phyloP scores from a whole-genome alignment of 2,888 invertebrate species.

The Volucella bombylans region DNA sequence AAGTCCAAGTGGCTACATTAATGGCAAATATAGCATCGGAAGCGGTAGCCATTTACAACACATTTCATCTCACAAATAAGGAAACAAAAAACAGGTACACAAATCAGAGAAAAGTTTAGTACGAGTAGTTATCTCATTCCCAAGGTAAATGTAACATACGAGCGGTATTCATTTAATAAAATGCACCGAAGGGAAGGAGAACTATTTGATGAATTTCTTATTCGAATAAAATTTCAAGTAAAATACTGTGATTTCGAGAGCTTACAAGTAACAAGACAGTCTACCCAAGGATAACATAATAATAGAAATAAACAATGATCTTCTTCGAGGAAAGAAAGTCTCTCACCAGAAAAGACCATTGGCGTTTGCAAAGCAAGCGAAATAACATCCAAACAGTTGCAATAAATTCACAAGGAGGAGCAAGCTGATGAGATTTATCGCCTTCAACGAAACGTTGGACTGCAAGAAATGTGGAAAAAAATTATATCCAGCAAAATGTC shows the following conservation, averaged over 20 bases:
- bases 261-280: background rate
- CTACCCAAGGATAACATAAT: slow-evolving; percentile 19
- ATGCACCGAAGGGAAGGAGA: slow-evolving; percentile 7
- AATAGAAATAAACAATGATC: slow-evolving; percentile 21
- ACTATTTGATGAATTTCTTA: slow-evolving; percentile 6
- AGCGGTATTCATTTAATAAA: slow-evolving; percentile 11
- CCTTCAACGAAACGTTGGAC: no score
- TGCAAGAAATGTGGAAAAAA: no score
- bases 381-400: background rate
- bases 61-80: slow-evolving; percentile 4
- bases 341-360: no score
- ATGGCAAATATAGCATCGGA: slow-evolving; percentile 32
- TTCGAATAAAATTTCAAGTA: slow-evolving; percentile 4
- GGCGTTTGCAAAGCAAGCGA: no score
- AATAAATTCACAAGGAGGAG: background rate
- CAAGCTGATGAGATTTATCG: no score
- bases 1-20: slow-evolving; percentile 20
- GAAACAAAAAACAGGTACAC: background rate
- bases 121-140: slow-evolving; percentile 13
- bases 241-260: slow-evolving; percentile 16
- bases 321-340: no score
- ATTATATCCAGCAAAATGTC: no score
- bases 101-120: background rate
- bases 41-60: slow-evolving; percentile 23
- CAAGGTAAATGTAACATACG: slow-evolving; percentile 5